These are phyloP conservation scores for Phataginus tetradactyla DNA, from an alignment of 2,797 vertebrate genomes.

Conservation along the genomic window DNA sequence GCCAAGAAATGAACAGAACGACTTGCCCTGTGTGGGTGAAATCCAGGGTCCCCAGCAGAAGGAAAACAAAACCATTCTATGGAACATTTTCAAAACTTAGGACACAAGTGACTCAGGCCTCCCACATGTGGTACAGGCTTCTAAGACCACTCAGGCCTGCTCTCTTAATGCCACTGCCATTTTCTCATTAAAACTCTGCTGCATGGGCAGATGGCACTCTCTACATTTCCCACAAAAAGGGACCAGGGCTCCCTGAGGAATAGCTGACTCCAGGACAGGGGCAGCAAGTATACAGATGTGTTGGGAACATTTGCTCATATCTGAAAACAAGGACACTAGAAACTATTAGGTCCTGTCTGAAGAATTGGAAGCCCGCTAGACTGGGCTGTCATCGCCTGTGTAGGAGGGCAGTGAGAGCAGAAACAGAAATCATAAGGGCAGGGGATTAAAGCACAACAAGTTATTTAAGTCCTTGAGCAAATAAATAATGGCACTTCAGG, in stretches of 20 bases:
- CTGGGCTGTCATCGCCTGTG: no score
- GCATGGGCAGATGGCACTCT: not conserved
- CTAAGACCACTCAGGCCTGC: not conserved
- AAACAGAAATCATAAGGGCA: not conserved
- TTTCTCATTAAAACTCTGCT: slow-evolving; percentile 16
- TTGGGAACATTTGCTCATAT: not conserved
- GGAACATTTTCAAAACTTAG: slow-evolving; percentile 55
- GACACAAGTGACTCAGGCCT: not conserved
- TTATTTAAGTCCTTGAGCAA: not conserved
- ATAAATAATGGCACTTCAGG: not conserved
- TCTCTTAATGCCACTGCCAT: not conserved
- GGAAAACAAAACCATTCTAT: slow-evolving; percentile 55
- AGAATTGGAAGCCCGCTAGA: not conserved
- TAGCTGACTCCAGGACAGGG: not conserved
- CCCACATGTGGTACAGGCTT: not conserved
- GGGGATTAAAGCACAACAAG: not conserved
- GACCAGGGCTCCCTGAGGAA: not conserved
- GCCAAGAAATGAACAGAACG: slow-evolving; percentile 68
- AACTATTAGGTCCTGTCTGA: not conserved
- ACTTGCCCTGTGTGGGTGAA: slow-evolving; percentile 32
- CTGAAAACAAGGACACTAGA: not conserved
- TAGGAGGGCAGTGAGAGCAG: not conserved
- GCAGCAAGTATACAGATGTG: not conserved
- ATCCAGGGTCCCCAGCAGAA: not conserved
- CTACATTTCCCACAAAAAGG: not conserved